phyloP scores from a whole-genome alignment of 2,888 invertebrate genomes.

The Rhagophthalmus giganteus region DNA sequence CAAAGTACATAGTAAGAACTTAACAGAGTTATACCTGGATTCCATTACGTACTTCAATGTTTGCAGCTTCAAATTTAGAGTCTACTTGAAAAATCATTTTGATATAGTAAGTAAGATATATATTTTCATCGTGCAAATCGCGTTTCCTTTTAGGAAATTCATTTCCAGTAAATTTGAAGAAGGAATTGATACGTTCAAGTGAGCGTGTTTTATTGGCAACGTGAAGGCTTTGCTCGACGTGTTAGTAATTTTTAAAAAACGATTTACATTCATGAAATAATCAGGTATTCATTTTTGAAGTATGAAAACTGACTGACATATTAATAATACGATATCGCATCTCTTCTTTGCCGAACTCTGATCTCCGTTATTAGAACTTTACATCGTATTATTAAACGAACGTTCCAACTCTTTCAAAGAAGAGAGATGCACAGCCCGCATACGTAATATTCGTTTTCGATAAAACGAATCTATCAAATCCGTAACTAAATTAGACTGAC shows the following conservation, averaged over 20 bases:
- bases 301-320: slow-evolving; percentile 25
- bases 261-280: slow-evolving; percentile 28
- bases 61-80: too few relatives aligned
- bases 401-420: not conserved
- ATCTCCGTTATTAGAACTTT: slow-evolving; percentile 10
- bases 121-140: too few relatives aligned
- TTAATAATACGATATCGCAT: slow-evolving; percentile 27
- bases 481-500: slow-evolving; percentile 30
- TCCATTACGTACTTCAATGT: too few relatives aligned
- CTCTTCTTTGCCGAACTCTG: slow-evolving; percentile 16
- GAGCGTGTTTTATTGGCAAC: not conserved
- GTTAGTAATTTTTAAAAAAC: slow-evolving; percentile 17
- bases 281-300: slow-evolving; percentile 19
- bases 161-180: too few relatives aligned
- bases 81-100: too few relatives aligned
- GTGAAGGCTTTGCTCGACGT: slow-evolving; percentile 3
- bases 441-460: slow-evolving; percentile 9
- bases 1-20: too few relatives aligned
- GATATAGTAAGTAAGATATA: too few relatives aligned
- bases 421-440: not conserved
- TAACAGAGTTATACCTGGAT: too few relatives aligned
- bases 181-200: too few relatives aligned
- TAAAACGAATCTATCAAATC: slow-evolving; percentile 23
- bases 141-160: too few relatives aligned
- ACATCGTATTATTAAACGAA: slow-evolving; percentile 4